Conservation (phyloP, 35 echinoderm and acorn worm species). For the Acanthaster planci region DNA sequence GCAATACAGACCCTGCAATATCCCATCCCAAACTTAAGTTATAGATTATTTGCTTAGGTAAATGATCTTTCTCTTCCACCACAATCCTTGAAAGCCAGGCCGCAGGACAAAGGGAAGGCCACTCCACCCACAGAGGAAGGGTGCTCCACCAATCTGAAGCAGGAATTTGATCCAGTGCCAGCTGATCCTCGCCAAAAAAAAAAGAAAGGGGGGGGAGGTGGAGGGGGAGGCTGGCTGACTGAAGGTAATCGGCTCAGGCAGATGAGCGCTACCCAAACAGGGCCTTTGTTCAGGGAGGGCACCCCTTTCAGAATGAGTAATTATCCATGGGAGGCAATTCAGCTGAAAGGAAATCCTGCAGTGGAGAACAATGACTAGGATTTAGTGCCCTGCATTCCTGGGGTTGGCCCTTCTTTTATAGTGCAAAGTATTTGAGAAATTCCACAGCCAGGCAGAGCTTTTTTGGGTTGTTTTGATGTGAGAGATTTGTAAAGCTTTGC, state of each 20-base stretch:
- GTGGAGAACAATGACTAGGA: neutral
- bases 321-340: conserved; percentile 16
- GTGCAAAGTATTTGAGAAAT: too few relatives aligned
- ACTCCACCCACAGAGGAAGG: too few relatives aligned
- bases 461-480: too few relatives aligned
- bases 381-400: conserved; percentile 4
- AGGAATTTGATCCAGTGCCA: conserved; percentile 14
- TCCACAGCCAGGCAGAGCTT: too few relatives aligned
- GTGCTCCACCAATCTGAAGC: neutral
- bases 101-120: neutral
- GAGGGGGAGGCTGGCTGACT: neutral
- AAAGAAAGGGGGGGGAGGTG: neutral
- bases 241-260: conserved; percentile 18
- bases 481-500: too few relatives aligned
- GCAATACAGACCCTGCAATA: too few relatives aligned
- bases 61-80: neutral
- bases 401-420: neutral
- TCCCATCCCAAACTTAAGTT: neutral
- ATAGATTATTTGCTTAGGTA: conserved; percentile 15
- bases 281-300: neutral
- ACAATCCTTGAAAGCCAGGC: neutral
- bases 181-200: neutral
- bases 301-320: conserved; percentile 2
- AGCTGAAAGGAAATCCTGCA: neutral
- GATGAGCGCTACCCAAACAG: conserved; percentile 11